Conservation (phyloP, 2,888 invertebrate genomes). For the Alentia gelatinosa region DNA sequence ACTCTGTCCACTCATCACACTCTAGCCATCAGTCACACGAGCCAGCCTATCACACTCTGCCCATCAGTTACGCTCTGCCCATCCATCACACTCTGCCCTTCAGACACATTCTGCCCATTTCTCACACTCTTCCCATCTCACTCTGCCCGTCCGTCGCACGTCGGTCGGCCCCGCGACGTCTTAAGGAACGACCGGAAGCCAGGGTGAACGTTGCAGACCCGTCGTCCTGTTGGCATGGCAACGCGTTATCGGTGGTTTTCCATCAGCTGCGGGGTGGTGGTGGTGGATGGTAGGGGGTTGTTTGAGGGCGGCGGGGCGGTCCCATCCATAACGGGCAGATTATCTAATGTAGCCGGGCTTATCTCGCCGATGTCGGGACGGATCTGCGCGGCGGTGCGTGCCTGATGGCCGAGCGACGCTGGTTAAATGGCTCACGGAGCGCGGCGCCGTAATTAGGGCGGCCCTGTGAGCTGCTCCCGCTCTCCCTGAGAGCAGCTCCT, state of each 20-base stretch:
- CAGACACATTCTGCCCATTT: background rate
- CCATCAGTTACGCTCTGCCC: background rate
- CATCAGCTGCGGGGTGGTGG: background rate
- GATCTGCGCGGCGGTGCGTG: conserved; percentile 17
- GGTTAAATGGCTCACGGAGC: background rate
- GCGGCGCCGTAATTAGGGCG: background rate
- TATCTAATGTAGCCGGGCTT: conserved; percentile 44
- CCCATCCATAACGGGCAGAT: conserved; percentile 47
- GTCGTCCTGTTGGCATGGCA: conserved; percentile 32
- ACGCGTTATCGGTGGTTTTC: conserved; percentile 14
- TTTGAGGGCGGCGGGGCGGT: background rate
- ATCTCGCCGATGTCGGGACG: conserved; percentile 30
- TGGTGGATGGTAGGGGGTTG: background rate
- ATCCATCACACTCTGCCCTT: background rate
- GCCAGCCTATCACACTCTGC: background rate
- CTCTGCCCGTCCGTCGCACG: background rate
- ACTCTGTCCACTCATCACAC: background rate
- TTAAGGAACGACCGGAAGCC: conserved; percentile 24
- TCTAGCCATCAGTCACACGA: background rate
- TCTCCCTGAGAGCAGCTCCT: background rate
- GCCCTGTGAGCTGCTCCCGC: background rate
- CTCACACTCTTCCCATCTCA: background rate
- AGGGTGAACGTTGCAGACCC: background rate
- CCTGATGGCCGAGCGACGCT: conserved; percentile 11
- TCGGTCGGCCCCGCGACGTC: background rate